Percentiles rank a stretch among this genome's conserved stretches.
phyloP scores from a whole-genome alignment of 2,888 invertebrate genomes.

The Schrankia costaestrigalis region DNA sequence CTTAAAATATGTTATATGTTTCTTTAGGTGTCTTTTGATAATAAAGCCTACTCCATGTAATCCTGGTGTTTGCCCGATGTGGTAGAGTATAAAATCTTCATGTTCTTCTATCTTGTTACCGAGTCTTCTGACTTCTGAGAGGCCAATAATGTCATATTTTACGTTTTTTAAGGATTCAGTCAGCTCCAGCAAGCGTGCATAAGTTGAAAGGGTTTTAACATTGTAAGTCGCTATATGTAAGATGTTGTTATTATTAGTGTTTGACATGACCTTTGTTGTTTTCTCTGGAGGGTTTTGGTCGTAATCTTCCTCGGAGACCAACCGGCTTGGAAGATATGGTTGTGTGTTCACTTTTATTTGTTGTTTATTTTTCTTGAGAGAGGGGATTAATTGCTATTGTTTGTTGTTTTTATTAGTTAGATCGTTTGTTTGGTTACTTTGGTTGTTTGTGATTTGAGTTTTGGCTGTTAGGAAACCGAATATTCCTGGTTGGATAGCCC shows the following conservation, averaged over 20 bases:
- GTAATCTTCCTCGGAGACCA: not conserved
- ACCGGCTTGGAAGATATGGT: not conserved
- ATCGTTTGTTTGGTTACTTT: slow-evolving; percentile 1
- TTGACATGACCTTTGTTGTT: not conserved
- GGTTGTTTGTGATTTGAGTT: not conserved
- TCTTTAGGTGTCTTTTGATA: too few species aligned
- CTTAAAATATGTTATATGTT: slow-evolving; percentile 8
- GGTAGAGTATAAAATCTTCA: slow-evolving; percentile 10
- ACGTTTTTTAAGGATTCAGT: slow-evolving; percentile 6
- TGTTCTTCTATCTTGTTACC: slow-evolving; percentile 13
- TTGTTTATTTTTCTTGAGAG: slow-evolving; percentile 1
- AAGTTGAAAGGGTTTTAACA: slow-evolving; percentile 3
- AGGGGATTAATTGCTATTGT: slow-evolving; percentile 1
- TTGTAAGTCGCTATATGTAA: slow-evolving; percentile 8
- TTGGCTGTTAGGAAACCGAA: too few species aligned
- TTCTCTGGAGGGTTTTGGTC: too few species aligned
- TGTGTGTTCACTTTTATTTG: not conserved
- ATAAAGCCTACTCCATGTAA: slow-evolving; percentile 1
- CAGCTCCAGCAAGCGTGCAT: slow-evolving; percentile 10
- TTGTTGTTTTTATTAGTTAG: slow-evolving; percentile 1
- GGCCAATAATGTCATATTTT: slow-evolving; percentile 11
- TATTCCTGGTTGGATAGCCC: too few species aligned
- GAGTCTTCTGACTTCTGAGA: slow-evolving; percentile 8
- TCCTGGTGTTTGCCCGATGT: slow-evolving; percentile 14
- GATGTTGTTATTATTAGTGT: not conserved